Base-by-base conservation (phyloP, 2,888 invertebrate species). In the Diadegma fenestrale region DNA sequence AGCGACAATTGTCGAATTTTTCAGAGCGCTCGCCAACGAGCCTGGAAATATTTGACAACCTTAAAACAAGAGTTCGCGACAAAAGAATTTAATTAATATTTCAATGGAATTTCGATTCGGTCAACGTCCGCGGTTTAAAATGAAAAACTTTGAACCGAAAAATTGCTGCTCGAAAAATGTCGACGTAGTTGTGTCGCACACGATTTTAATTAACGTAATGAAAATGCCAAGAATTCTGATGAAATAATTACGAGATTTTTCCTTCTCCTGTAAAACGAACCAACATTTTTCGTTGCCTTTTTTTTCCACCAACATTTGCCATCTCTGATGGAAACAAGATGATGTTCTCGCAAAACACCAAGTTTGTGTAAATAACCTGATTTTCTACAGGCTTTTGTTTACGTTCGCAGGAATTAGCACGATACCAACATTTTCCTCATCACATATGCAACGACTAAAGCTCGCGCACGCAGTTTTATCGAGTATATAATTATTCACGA, bases 1-100 rank as follows among this genome's bases (percentile, higher is more conserved):
- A 58, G 26, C 54, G 30, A 69, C 43, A 69, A 75, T 45, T 64
- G 48, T n/a, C 30, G 12, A 63, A 26, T 75, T 61, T 63, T 63
- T 26, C 6, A 26, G 58, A 41, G 19, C 30, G 41, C 14, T 58
- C 69, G 22, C 8, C 69, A 26, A n/a, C 19, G n/a, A 48, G 7
- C 19, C 48, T 30, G 30, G 12, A 33, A 48, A 71, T 71, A 51
- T 66, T 43, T 43, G 22, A 43, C 26, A 8, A 37, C 22, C 43
- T 41, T 2, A 12, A 22, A 22, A 43, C 43, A 7, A 43, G 43
- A 30, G 7, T 14, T 45, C 17, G 37, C n/a, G 14, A 30, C n/a
- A 68, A 58, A 26, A 43, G 45, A 45, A 66, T 66, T 43, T 68
- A 26, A 68, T 68, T 45, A 68, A 43, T 45, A 14, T 26, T 45